These are phyloP conservation scores for Bellardia pandia DNA, from an alignment of 2,888 invertebrate genomes.

Conservation along the genomic window DNA sequence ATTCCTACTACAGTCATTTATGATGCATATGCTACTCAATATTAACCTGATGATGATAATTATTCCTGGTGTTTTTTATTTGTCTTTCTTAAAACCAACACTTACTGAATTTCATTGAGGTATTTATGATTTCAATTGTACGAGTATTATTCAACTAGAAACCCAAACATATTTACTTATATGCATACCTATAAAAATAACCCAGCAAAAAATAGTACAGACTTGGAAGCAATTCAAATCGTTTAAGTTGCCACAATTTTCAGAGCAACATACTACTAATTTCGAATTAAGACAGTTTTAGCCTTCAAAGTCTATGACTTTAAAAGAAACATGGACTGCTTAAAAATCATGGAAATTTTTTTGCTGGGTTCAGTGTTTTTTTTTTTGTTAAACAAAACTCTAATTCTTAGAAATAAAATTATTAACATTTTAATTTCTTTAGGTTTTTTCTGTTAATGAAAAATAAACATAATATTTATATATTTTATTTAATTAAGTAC, in stretches of 20 bases:
- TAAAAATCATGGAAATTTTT: neutral
- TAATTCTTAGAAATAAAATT: neutral
- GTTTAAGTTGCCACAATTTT: too few species aligned
- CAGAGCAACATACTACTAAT: too few species aligned
- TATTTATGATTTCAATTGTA: constrained; percentile 28
- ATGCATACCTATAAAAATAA: neutral
- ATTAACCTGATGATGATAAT: constrained; percentile 74
- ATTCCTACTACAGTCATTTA: neutral
- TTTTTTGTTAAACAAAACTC: neutral
- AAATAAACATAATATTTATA: constrained; percentile 38
- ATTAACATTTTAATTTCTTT: neutral
- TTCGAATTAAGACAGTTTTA: too few species aligned
- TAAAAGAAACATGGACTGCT: too few species aligned
- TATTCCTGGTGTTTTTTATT: constrained; percentile 77
- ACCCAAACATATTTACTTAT: neutral
- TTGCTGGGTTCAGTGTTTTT: neutral
- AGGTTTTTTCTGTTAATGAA: constrained; percentile 39
- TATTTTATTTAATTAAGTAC: constrained; percentile 5
- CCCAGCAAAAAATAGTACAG: neutral
- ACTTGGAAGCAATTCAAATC: too few species aligned
- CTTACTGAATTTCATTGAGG: constrained; percentile 52
- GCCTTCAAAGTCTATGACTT: too few species aligned
- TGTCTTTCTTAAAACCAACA: neutral
- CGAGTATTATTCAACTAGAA: neutral
- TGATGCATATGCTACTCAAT: constrained; percentile 23